Percentiles rank a stretch among this genome's conserved stretches.
These are phyloP conservation scores for Panthera tigris DNA, from an alignment of 2,113 vertebrate genomes.

Conservation along the genomic window DNA sequence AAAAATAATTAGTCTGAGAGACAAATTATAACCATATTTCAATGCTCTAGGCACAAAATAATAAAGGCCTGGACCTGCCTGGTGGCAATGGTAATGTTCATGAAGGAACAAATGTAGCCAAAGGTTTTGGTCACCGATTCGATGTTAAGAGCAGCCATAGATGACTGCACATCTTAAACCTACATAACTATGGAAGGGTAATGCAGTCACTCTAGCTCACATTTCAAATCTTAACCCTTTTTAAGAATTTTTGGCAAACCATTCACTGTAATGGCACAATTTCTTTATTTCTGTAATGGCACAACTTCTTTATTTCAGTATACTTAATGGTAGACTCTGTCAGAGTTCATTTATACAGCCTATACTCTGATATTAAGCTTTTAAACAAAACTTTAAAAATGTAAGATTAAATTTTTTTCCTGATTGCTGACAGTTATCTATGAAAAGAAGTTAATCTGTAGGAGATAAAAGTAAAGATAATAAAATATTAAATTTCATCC, in stretches of 20 bases:
- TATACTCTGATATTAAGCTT: neutral
- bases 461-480: neutral
- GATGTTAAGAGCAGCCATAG: neutral
- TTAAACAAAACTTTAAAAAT: conserved; percentile 22
- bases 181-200: neutral
- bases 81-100: neutral
- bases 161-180: neutral
- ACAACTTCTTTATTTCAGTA: neutral
- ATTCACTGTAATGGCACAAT: neutral
- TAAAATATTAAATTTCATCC: neutral
- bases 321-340: neutral
- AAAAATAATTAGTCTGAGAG: neutral
- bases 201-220: neutral
- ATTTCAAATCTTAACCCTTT: neutral
- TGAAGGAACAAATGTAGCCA: neutral
- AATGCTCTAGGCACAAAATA: neutral
- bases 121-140: neutral
- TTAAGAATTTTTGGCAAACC: neutral
- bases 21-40: neutral
- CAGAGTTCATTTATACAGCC: neutral
- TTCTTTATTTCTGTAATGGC: neutral
- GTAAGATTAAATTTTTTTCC: neutral
- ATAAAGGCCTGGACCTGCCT: neutral
- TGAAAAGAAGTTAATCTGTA: neutral
- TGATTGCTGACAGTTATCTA: neutral